Conservation (phyloP, 2,797 vertebrate species). For the Melanotaenia boesemani region DNA sequence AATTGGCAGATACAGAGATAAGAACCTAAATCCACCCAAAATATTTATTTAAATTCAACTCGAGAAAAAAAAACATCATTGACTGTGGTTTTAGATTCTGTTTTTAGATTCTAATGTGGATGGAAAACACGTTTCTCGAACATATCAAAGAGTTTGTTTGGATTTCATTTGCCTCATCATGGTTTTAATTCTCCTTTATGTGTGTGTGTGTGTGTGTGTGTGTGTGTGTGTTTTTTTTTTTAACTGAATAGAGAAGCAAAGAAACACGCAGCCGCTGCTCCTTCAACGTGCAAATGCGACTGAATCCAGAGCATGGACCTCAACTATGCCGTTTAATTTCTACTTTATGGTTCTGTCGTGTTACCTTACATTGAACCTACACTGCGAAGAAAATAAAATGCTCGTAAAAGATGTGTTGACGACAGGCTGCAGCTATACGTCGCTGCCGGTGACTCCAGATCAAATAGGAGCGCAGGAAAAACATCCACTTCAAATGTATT, state of each 20-base stretch:
- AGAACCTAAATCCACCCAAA: constrained; percentile 15
- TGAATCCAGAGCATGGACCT: constrained; percentile 28
- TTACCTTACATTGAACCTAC: constrained; percentile 49
- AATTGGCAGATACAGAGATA: constrained; percentile 34
- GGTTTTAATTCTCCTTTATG: background rate
- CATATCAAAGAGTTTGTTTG: constrained; percentile 21
- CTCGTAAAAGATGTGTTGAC: constrained; percentile 51
- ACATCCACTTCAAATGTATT: constrained; percentile 75
- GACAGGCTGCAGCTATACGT: constrained; percentile 45
- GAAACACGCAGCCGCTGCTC: constrained; percentile 26
- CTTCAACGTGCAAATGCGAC: constrained; percentile 18
- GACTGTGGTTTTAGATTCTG: background rate
- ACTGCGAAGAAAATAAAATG: constrained; percentile 47
- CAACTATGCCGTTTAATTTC: constrained; percentile 40
- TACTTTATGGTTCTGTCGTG: constrained; percentile 31
- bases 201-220: background rate
- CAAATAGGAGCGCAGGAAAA: constrained; percentile 54
- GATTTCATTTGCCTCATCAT: constrained; percentile 41
- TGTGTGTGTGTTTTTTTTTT: constrained; percentile 6
- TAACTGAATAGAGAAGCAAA: constrained; percentile 7
- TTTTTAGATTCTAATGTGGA: constrained; percentile 8
- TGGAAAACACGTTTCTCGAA: constrained; percentile 3
- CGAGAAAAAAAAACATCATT: constrained; percentile 12
- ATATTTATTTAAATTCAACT: constrained; percentile 23
- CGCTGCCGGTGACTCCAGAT: constrained; percentile 48